These are phyloP conservation scores for Squalus acanthias DNA, from an alignment of 2,797 vertebrate genomes.

Conservation along the genomic window DNA sequence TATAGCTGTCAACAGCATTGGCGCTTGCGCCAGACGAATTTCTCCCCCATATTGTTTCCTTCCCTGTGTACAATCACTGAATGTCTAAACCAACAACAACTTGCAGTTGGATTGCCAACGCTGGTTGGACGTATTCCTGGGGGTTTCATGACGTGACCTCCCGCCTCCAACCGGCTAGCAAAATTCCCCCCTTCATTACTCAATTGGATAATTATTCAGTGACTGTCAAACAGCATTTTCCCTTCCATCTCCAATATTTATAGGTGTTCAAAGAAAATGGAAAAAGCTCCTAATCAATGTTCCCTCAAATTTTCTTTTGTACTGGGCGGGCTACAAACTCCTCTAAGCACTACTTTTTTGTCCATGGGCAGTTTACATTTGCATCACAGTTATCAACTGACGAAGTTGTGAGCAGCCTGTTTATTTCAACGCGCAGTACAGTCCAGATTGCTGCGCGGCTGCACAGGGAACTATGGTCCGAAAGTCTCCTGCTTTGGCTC, in stretches of 20 bases:
- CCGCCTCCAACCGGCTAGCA: neutral
- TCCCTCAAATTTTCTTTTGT: neutral
- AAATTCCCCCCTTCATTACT: no score
- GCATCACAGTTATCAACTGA: no score
- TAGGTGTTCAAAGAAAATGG: neutral
- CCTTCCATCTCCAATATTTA: neutral
- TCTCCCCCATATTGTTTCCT: no score
- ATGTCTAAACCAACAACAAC: neutral
- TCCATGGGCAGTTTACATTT: no score
- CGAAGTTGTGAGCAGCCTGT: no score
- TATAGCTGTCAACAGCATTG: no score
- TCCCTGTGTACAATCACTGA: neutral
- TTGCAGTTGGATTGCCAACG: neutral
- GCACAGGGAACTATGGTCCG: neutral
- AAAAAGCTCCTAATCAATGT: neutral
- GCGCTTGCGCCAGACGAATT: no score
- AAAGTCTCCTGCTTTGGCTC: neutral
- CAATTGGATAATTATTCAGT: neutral
- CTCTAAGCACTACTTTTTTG: no score
- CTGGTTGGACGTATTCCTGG: no score
- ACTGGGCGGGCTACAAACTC: no score
- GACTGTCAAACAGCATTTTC: neutral
- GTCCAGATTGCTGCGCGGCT: no score
- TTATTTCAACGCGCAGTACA: no score
- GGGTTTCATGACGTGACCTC: neutral